A percentile compares a stretch with the other conserved stretches of the same genome.
These are phyloP conservation scores for Gopherus flavomarginatus DNA, from an alignment of 2,113 vertebrate species.

Conservation along the genomic window DNA sequence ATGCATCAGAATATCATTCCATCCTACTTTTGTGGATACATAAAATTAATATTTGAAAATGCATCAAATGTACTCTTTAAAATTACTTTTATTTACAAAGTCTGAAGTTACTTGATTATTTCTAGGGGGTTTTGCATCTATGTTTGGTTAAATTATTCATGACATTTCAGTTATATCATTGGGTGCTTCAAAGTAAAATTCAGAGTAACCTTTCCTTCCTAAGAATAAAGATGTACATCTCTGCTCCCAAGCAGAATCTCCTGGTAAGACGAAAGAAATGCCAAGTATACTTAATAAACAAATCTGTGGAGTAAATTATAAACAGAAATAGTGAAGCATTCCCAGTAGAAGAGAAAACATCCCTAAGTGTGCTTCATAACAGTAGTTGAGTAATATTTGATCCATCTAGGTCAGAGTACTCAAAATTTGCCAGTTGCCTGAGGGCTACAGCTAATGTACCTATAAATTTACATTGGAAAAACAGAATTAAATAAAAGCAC, in stretches of 20 bases:
- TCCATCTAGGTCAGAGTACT: constrained; percentile 62
- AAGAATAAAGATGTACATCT: constrained; percentile 64
- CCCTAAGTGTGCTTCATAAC: constrained; percentile 60
- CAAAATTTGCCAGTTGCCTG: neutral
- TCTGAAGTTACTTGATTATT: constrained; percentile 71
- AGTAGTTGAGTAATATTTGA: constrained; percentile 58
- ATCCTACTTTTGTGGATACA: constrained; percentile 57
- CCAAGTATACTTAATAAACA: constrained; percentile 65
- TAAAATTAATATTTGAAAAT: constrained; percentile 66
- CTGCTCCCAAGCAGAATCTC: constrained; percentile 58
- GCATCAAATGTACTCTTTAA: constrained; percentile 67
- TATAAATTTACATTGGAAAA: rapidly evolving
- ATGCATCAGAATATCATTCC: constrained; percentile 39
- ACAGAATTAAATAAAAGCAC: neutral
- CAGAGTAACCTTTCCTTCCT: constrained; percentile 68
- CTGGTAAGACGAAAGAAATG: constrained; percentile 69
- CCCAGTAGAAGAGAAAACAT: constrained; percentile 50
- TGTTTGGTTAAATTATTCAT: constrained; percentile 73
- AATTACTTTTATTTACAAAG: constrained; percentile 71
- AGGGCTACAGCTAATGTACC: neutral
- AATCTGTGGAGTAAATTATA: constrained; percentile 64
- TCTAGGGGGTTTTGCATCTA: constrained; percentile 66
- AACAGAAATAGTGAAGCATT: constrained; percentile 68
- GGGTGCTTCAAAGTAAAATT: constrained; percentile 72
- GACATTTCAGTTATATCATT: constrained; percentile 74